Evolutionary conservation across 2,888 invertebrate genomes (phyloP), one percentile per base, ranked within the genome.

Genomic region (Drosophila suboccidentalis): DNA sequence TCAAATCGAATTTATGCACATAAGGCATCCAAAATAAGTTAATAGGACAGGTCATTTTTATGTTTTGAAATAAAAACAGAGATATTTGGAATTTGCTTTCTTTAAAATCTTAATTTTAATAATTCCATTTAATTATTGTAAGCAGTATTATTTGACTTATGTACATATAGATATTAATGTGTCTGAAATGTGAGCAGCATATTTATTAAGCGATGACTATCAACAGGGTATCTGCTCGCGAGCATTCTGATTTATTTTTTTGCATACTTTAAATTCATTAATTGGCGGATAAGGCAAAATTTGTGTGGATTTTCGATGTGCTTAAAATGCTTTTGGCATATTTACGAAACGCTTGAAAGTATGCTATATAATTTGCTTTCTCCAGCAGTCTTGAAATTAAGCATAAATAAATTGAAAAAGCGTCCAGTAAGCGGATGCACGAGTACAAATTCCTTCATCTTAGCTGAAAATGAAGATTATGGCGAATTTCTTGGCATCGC

Each of bases 311-410:
- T 63, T 49, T 19, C 51, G 68, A 36, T 65, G 47, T 17, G 50
- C 55, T 51, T 50, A 43, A 50, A 61, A 78, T 63, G 50, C 66
- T 61, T 67, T 78, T 76, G 74, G 75, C 78, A 87, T 82, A 78
- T 87, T 84, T 76, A 80, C 74, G 59, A 17, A 53, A 29, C 59
- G 71, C 78, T 67, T 29, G 36, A 71, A 80, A 86, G 80, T 83
- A 69, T 74, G 86, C 81, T 82, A 70, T 58, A 69, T 26, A 65
- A 78, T 78, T 47, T 72, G 51, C 38, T 57, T 43, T 34, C 49
- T 6, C 49, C 15, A 46, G 46, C 39, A 58, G 49, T 58, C 64
- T 76, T 62, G 50, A 34, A 41, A 60, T 63, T 61, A 67, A 63
- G 71, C 72, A 84, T 32, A n/a, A 82, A 87, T 78, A 78, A 73